A percentile compares a stretch with the other conserved stretches of the same genome.
Conservation (phyloP, 2,797 vertebrate genomes). For the Margarornis squamiger region DNA sequence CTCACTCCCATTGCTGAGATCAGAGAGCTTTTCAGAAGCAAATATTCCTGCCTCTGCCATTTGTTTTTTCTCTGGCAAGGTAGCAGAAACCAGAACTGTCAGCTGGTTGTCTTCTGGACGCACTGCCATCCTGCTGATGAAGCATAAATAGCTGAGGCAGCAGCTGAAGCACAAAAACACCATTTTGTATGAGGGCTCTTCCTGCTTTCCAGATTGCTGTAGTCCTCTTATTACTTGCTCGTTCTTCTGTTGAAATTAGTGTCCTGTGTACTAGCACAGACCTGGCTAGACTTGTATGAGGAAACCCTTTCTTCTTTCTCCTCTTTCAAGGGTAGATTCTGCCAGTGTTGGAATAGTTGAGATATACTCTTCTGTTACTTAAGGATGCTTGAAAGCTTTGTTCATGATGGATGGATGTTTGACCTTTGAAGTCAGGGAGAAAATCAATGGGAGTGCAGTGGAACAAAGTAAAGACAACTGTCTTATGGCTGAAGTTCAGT, state of each 20-base stretch:
- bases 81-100: neutral
- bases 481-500: neutral
- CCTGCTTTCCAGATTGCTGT: neutral
- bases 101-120: neutral
- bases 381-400: neutral
- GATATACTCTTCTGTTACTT: neutral
- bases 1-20: neutral
- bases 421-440: neutral
- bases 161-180: neutral
- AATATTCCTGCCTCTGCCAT: neutral
- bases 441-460: neutral
- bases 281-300: neutral
- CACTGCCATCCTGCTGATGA: neutral
- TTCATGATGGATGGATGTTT: neutral
- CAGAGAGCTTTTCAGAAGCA: neutral
- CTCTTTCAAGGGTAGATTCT: neutral
- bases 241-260: neutral
- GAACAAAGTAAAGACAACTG: neutral
- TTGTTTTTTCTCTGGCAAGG: neutral
- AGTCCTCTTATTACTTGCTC: neutral
- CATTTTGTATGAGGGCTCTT: neutral
- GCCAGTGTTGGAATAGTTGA: neutral
- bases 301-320: neutral
- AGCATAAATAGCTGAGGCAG: neutral
- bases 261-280: neutral